Base-by-base conservation (phyloP, 2,888 invertebrate genomes). In the Prenolepis imparis region DNA sequence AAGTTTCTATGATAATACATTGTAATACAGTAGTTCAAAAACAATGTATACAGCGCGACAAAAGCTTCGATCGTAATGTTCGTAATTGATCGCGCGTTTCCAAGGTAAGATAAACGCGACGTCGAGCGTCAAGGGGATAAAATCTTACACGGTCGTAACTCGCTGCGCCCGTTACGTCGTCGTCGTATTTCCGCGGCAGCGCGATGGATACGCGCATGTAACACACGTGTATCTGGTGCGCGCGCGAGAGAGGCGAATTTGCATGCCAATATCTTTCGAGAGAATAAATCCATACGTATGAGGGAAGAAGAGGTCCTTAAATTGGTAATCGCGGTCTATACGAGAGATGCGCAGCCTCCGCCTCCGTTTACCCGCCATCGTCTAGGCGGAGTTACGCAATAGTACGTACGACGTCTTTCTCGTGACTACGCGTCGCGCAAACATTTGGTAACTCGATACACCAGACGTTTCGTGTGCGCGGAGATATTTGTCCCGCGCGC, bases 401-500 rank as follows among this genome's bases (percentile, higher is more conserved):
- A 70, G 48, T 68, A 28, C 3, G 28, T 28, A 67, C 63, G 72
- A 61, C 82, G 89, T 82, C 87, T 85, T 87, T 85, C 66, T 28
- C 84, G 77, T 73, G 68, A 70, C 68, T 70, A 82, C 55, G 70
- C 41, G 70, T 39, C 86, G 73, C 66, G 84, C 87, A 88, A 88
- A 88, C 87, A 88, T 88, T 81, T 84, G 82, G 81, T 84, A 89
- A 88, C 84, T 85, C 82, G 70, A 84, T 83, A 82, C 84, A 82
- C 84, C 86, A 88, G 77, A 89, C 86, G 87, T 85, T 83, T 87
- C 84, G 82, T 82, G 83, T 89, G 85, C 85, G 85, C 82, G 44
- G 41, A 87, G 89, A 68, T 81, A 82, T 84, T 77, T 87, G 80
- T 68, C 41, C 55, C 57, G 52, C 18, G 48, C 18, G 48, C 5